Percentiles rank a stretch among this genome's conserved stretches.
These are phyloP conservation scores for Mormyrus lacerda DNA, from an alignment of 2,113 vertebrate species.

Conservation along the genomic window DNA sequence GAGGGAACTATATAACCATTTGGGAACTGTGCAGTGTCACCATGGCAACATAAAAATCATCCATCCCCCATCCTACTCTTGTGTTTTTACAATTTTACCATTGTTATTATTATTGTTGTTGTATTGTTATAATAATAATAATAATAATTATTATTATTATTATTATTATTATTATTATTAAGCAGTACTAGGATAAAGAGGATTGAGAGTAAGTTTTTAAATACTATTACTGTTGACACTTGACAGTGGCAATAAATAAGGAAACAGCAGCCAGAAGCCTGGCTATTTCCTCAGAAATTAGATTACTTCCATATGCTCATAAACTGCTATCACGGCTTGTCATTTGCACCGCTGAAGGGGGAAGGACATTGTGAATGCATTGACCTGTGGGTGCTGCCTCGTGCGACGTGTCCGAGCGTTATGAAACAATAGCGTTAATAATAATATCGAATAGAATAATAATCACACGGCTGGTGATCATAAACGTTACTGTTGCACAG, in stretches of 20 bases:
- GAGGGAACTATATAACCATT: not conserved
- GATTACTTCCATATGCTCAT: not conserved
- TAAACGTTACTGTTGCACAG: not conserved
- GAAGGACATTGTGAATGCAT: not conserved
- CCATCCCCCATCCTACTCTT: not conserved
- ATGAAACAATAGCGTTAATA: not conserved
- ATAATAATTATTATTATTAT: not conserved
- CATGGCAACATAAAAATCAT: not conserved
- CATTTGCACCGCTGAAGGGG: not conserved
- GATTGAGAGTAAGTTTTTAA: not conserved
- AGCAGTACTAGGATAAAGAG: not conserved
- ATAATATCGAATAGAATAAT: not conserved
- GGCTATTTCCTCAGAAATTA: not conserved
- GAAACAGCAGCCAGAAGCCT: not conserved
- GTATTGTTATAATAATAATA: not conserved
- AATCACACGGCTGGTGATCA: not conserved
- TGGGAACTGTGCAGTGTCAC: not conserved
- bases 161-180: not conserved
- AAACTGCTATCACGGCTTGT: not conserved
- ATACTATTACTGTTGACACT: not conserved
- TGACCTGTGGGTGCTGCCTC: not conserved
- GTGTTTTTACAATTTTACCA: not conserved
- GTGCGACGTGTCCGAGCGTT: not conserved
- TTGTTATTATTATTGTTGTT: not conserved
- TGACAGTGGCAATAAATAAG: not conserved